Evolutionary conservation across 2,888 invertebrate genomes (phyloP), one percentile per base, ranked within the genome.

Genomic region (Archaeoteleia sp.): DNA sequence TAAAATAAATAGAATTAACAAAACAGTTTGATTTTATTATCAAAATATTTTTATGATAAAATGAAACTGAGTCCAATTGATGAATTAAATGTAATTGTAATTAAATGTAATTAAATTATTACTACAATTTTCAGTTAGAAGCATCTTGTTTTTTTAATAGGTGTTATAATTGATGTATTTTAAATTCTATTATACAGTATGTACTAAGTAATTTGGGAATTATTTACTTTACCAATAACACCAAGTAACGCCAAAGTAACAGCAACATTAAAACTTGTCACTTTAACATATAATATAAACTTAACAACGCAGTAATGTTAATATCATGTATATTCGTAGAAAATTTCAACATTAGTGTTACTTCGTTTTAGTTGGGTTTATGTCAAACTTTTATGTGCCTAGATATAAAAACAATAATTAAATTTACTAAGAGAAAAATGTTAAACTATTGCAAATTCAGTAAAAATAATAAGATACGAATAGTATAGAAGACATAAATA

Each of bases 301-400:
- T 55, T 55, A 45, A 35, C 25, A 35, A 9, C 37, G 14, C 17
- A 42, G 13, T 20, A 39, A 55, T 46, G 30, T 46, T 45, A 37
- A 55, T 55, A 20, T 29, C n/a, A 29, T 35, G 1, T 13, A 46
- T 35, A 27, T 54, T 32, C 30, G 37, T 12, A 20, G 5, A 30
- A 12, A 37, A 14, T 55, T 45, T 37, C 55, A 9, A 9, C 29
- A 14, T 29, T 30, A 46, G 27, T 45, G 27, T 35, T 32, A 13
- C 32, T 35, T 48, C 35, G 25, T 48, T 25, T 37, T 8, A 13
- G 10, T 1, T 8, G 1, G 32, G 32, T 32, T 42, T 43, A 45
- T 45, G 30, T 1, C 45, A 10, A 17, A 45, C 10, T 32, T 45
- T 45, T 6, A 32, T 12, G 12, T 6, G 12, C 8, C 8, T 14